Base-by-base conservation (phyloP, 2,888 invertebrate species). In the Blomia tropicalis region DNA sequence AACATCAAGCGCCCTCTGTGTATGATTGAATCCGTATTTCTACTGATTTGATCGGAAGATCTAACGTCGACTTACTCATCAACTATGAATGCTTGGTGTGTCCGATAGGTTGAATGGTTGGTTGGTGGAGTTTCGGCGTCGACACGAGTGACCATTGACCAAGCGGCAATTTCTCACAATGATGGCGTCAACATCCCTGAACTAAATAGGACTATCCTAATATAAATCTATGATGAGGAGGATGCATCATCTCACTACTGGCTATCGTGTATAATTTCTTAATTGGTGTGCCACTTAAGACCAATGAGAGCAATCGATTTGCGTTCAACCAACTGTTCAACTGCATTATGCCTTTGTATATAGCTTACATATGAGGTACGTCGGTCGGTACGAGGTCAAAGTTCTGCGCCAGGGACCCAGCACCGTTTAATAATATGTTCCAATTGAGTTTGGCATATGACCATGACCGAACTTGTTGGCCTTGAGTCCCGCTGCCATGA, bases 251-350 rank as follows among this genome's bases (percentile, higher is more conserved):
- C 51, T 7, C 51, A 27, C 22, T 14, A n/a, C 51, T 47, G 23
- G 7, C 51, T 25, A n/a, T 7, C 51, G n/a, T 11, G 51, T 47
- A 47, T 47, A 7, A 47, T 47, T 47, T n/a, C 51, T 47, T 47
- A 47, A 47, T 47, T 47, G 51, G 51, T 19, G 51, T 47, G 51
- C 51, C 51, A 47, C 51, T 47, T 47, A 7, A n/a, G n/a, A n/a
- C 51, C 51, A 47, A 47, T 47, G 51, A 19, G 51, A 47, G 51
- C 51, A 47, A 47, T 47, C 51, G 51, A 47, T 36, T 36, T 36
- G 51, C 51, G n/a, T n/a, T 19, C n/a, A 11, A 14, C n/a, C 51
- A n/a, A 7, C 27, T 27, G 7, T 27, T 7, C 51, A n/a, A 22
- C 5, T n/a, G n/a, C n/a, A n/a, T n/a, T n/a, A n/a, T n/a, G n/a